Evolutionary conservation across 2,797 vertebrate genomes (phyloP).

Genomic region (Champsocephalus gunnari): DNA sequence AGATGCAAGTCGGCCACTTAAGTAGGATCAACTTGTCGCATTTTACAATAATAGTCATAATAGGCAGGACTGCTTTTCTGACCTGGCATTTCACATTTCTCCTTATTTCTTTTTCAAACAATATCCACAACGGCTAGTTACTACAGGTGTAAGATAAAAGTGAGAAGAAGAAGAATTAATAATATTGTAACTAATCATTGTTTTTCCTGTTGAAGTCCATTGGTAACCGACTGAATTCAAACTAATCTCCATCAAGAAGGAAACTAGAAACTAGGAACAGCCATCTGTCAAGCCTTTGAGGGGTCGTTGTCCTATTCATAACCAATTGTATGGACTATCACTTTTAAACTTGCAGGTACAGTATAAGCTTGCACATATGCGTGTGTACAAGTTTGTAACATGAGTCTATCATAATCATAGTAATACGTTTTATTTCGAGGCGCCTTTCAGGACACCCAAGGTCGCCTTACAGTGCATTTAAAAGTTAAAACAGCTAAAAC

Average conservation of each 20-base stretch:
- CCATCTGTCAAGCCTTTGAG: not conserved
- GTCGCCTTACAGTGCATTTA: too few relatives aligned
- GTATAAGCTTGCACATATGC: not conserved
- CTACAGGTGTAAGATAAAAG: not conserved
- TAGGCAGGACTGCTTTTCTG: too few relatives aligned
- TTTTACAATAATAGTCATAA: too few relatives aligned
- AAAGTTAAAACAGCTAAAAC: too few relatives aligned
- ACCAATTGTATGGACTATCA: not conserved
- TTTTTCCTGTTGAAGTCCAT: not conserved
- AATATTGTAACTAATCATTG: too few relatives aligned
- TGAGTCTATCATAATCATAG: not conserved
- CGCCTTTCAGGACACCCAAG: too few relatives aligned
- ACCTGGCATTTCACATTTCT: not conserved
- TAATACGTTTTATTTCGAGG: too few relatives aligned
- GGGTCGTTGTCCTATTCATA: not conserved
- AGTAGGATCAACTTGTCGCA: too few relatives aligned
- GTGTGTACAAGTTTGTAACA: slow-evolving; percentile 1
- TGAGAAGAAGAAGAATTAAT: too few relatives aligned
- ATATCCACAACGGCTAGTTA: not conserved
- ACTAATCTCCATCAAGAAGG: not conserved
- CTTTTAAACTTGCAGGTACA: not conserved
- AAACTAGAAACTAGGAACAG: not conserved
- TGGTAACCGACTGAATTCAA: not conserved
- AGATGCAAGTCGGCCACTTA: too few relatives aligned
- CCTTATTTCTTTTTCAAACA: not conserved